Conservation (phyloP, 1,140 invertebrate species). For the Magallana angulata region DNA sequence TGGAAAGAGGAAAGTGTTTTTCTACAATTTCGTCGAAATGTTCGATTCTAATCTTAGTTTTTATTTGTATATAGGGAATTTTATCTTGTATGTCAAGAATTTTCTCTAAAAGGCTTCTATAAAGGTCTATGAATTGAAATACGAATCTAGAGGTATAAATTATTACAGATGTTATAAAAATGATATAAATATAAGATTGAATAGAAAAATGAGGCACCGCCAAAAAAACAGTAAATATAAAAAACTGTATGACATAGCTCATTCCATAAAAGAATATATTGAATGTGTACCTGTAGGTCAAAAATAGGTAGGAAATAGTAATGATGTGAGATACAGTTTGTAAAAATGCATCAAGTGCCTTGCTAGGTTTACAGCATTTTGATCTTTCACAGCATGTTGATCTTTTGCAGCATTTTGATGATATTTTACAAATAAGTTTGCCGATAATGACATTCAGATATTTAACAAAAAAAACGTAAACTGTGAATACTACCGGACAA, state of each 20-base stretch:
- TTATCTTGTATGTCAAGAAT: not conserved
- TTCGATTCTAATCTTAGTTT: not conserved
- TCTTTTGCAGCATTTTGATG: too few species aligned
- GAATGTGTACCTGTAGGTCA: not conserved
- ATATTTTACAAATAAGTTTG: too few species aligned
- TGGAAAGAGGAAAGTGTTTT: not conserved
- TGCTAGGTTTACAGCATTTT: too few species aligned
- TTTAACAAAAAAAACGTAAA: too few species aligned
- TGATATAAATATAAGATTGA: not conserved
- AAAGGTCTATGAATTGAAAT: not conserved
- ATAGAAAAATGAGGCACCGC: not conserved
- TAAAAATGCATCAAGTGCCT: too few species aligned
- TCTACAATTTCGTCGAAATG: not conserved
- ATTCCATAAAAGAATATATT: slow-evolving; percentile 24
- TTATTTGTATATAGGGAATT: too few species aligned
- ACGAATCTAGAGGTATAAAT: not conserved
- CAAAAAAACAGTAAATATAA: not conserved
- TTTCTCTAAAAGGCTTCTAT: not conserved
- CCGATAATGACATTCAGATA: too few species aligned
- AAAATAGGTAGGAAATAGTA: too few species aligned
- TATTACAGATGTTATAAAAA: not conserved
- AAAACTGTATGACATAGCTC: not conserved
- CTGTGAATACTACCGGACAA: too few species aligned
- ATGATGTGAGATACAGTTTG: too few species aligned
- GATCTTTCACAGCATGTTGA: too few species aligned